Evolutionary conservation across 2,797 vertebrate species (phyloP).

Genomic region (Helicolenus hilgendorfi): DNA sequence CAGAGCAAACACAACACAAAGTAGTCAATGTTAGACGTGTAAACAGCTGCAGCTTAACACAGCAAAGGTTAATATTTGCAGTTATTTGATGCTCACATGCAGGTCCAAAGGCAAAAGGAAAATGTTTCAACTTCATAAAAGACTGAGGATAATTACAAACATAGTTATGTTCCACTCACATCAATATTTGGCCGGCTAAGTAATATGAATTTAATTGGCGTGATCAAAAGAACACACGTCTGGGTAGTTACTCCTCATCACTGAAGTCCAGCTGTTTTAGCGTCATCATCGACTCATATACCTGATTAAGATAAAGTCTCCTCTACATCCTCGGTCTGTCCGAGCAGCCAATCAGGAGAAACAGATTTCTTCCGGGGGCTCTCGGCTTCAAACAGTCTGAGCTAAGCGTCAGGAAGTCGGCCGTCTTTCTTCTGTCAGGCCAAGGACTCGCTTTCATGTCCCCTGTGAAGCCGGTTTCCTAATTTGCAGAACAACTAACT

Average conservation of each 20-base stretch:
- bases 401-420: slow-evolving; percentile 69
- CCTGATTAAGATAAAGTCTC: slow-evolving; percentile 71
- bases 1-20: slow-evolving; percentile 1
- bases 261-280: slow-evolving; percentile 55
- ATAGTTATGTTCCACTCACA: neutral
- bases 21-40: no score
- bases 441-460: slow-evolving; percentile 67
- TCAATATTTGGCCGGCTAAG: slow-evolving; percentile 1
- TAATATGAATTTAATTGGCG: neutral
- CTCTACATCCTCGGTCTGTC: slow-evolving; percentile 39
- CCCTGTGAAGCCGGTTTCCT: slow-evolving; percentile 69
- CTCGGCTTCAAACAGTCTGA: slow-evolving; percentile 62
- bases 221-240: slow-evolving; percentile 36
- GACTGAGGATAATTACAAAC: slow-evolving; percentile 12
- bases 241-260: slow-evolving; percentile 12
- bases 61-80: neutral
- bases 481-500: slow-evolving; percentile 40
- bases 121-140: neutral
- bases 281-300: slow-evolving; percentile 38
- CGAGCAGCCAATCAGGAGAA: slow-evolving; percentile 47
- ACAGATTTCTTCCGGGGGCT: slow-evolving; percentile 59
- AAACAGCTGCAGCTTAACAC: neutral
- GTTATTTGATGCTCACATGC: neutral
- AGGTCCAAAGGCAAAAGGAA: neutral
- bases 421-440: slow-evolving; percentile 65